These are phyloP conservation scores for Mercenaria mercenaria DNA, from an alignment of 1,140 invertebrate genomes.

Conservation along the genomic window DNA sequence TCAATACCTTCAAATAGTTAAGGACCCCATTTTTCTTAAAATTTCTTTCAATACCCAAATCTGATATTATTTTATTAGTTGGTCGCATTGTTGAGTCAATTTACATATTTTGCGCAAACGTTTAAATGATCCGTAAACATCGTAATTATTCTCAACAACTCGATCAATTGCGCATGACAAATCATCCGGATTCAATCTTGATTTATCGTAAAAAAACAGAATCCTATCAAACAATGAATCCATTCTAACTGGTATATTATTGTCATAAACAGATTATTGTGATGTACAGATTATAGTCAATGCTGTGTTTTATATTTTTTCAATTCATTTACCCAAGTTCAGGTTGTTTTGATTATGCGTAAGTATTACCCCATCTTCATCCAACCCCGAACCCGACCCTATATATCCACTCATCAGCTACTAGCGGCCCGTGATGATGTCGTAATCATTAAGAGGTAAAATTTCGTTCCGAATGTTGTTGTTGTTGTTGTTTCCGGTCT, in stretches of 20 bases:
- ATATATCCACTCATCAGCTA: too few species aligned
- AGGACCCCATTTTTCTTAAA: neutral
- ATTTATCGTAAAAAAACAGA: slow-evolving; percentile 33
- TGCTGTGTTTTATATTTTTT: neutral
- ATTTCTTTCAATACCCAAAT: slow-evolving; percentile 7
- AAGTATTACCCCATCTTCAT: too few species aligned
- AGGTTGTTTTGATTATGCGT: too few species aligned
- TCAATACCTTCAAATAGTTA: neutral
- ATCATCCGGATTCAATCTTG: slow-evolving; percentile 26
- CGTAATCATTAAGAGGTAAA: too few species aligned
- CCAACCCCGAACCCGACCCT: too few species aligned
- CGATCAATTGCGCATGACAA: slow-evolving; percentile 59
- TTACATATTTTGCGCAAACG: slow-evolving; percentile 56
- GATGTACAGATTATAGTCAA: neutral
- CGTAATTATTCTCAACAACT: slow-evolving; percentile 16
- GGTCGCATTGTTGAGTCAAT: slow-evolving; percentile 46
- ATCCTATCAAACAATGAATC: neutral
- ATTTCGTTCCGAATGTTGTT: too few species aligned
- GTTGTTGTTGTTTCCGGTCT: too few species aligned
- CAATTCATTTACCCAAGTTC: too few species aligned
- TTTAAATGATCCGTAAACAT: slow-evolving; percentile 48
- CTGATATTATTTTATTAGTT: slow-evolving; percentile 49
- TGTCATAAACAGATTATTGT: neutral
- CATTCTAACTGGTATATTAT: neutral
- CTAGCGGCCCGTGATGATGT: too few species aligned